phyloP scores from a whole-genome alignment of 2,113 vertebrate genomes.

The Bubo bubo region DNA sequence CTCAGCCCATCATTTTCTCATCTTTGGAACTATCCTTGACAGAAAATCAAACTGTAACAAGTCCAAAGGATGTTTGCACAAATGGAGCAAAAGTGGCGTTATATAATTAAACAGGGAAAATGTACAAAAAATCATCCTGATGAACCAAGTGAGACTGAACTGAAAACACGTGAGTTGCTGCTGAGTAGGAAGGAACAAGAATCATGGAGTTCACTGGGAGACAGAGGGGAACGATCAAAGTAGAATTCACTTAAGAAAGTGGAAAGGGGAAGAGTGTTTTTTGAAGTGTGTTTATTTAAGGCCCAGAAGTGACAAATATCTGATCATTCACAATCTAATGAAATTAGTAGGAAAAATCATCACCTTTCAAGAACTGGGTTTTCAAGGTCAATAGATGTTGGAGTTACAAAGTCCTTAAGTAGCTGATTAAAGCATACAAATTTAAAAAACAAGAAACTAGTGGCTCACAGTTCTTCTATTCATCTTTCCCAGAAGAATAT shows the following conservation, averaged over 20 bases:
- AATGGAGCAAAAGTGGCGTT: background rate
- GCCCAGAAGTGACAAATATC: background rate
- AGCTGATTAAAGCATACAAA: background rate
- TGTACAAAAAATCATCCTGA: background rate
- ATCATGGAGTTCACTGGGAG: background rate
- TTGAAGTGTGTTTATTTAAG: background rate
- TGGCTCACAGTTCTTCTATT: background rate
- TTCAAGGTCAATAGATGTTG: background rate
- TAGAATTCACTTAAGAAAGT: background rate
- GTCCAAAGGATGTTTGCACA: slow-evolving; percentile 13
- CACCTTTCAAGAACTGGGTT: background rate
- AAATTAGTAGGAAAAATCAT: background rate
- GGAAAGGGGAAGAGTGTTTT: background rate
- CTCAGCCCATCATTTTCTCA: slow-evolving; percentile 1
- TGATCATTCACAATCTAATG: background rate
- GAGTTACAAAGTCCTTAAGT: background rate
- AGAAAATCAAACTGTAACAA: slow-evolving; percentile 39
- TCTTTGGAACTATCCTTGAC: background rate
- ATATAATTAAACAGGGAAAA: slow-evolving; percentile 16
- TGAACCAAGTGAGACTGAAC: background rate
- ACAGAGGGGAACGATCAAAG: background rate
- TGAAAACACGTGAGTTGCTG: background rate
- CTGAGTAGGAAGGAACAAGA: background rate
- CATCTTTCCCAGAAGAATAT: background rate
- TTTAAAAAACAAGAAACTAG: background rate